Evolutionary conservation across 2,888 invertebrate genomes (phyloP).

Genomic region (Diarsia dahlii): DNA sequence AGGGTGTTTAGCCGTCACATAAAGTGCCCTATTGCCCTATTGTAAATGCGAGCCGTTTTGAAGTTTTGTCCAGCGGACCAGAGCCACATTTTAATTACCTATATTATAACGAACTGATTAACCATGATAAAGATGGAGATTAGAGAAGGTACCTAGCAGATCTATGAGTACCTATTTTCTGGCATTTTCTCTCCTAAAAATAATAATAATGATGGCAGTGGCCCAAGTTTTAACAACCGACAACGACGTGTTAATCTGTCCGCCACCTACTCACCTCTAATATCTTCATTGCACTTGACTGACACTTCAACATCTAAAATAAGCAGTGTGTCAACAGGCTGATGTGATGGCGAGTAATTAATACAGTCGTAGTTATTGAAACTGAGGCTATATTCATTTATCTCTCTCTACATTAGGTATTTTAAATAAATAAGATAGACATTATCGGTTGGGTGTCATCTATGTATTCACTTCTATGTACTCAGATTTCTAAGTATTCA

Average conservation of each 20-base stretch:
- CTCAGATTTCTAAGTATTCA: not conserved
- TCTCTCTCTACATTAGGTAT: not conserved
- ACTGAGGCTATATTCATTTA: slow-evolving; percentile 1
- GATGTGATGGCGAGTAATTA: slow-evolving; percentile 3
- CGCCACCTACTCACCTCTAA: slow-evolving; percentile 49
- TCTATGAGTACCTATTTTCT: slow-evolving; percentile 1
- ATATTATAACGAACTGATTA: not conserved
- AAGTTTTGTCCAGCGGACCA: no score
- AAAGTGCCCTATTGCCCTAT: no score
- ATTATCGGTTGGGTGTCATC: slow-evolving; percentile 11
- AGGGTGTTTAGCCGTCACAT: no score
- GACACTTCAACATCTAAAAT: slow-evolving; percentile 52
- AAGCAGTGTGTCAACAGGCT: slow-evolving; percentile 41
- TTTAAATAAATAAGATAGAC: not conserved
- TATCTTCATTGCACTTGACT: slow-evolving; percentile 49
- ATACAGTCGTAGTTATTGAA: slow-evolving; percentile 14
- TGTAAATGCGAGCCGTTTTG: no score
- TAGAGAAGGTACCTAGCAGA: not conserved
- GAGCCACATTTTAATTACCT: no score
- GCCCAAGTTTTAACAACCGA: slow-evolving; percentile 48
- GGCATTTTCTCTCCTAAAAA: slow-evolving; percentile 25
- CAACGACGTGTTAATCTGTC: slow-evolving; percentile 30
- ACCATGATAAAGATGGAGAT: not conserved
- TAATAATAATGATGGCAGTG: slow-evolving; percentile 38
- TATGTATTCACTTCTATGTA: not conserved